Conservation (phyloP, 2,888 invertebrate species). For the Ormia ochracea region DNA sequence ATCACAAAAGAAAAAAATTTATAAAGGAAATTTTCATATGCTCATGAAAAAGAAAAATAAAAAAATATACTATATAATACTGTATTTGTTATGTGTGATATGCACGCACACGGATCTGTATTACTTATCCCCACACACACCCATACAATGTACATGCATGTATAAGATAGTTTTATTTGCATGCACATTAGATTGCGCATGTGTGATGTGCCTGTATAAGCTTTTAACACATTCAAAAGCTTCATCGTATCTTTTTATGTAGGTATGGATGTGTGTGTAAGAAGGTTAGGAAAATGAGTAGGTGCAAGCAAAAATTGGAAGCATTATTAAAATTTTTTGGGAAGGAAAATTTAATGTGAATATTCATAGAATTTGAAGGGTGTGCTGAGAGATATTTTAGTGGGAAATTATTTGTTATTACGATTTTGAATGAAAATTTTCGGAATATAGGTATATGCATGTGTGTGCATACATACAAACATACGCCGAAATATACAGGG, state of each 20-base stretch:
- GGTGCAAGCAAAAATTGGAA: conserved; percentile 66
- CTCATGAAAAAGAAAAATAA: conserved; percentile 19
- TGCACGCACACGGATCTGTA: background rate
- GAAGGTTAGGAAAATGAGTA: conserved; percentile 58
- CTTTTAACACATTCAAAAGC: background rate
- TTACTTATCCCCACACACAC: too few species aligned
- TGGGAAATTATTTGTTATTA: conserved; percentile 48
- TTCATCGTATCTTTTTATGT: too few species aligned
- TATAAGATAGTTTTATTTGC: too few species aligned
- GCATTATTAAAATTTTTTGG: conserved; percentile 62
- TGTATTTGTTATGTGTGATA: background rate
- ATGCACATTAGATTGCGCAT: too few species aligned
- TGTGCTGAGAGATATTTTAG: conserved; percentile 39
- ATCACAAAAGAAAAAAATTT: background rate
- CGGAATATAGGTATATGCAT: background rate
- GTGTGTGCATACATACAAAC: too few species aligned
- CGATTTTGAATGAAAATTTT: conserved; percentile 44
- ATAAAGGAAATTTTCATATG: background rate
- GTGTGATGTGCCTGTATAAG: background rate
- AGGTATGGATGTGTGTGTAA: too few species aligned
- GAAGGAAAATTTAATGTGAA: conserved; percentile 23
- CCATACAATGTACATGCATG: too few species aligned
- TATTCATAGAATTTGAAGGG: background rate
- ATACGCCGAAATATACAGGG: background rate
- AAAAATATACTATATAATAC: conserved; percentile 9